Evolutionary conservation across 2,888 invertebrate genomes (phyloP).

Genomic region (Poecilus cupreus): DNA sequence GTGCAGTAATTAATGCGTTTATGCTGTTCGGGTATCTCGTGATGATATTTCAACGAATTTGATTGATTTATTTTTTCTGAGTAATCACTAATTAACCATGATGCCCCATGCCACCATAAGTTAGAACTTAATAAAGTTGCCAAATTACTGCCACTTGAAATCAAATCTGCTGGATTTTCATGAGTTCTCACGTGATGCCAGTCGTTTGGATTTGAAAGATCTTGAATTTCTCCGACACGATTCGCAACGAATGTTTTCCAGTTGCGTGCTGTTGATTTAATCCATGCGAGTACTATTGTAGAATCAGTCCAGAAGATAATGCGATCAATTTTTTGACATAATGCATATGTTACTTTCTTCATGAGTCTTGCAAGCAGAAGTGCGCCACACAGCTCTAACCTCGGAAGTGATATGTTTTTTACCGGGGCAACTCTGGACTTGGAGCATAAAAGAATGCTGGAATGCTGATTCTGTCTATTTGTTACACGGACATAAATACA

Average conservation of each 20-base stretch:
- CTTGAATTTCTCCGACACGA: slow-evolving; percentile 63
- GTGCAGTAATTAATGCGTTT: not conserved
- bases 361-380: slow-evolving; percentile 62
- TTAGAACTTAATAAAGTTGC: not conserved
- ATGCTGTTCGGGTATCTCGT: not conserved
- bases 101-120: slow-evolving; percentile 57
- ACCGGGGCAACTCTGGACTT: slow-evolving; percentile 64
- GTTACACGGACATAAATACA: slow-evolving; percentile 61
- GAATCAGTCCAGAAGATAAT: slow-evolving; percentile 65
- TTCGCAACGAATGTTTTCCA: slow-evolving; percentile 65
- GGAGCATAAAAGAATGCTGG: slow-evolving; percentile 56
- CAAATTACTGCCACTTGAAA: slow-evolving; percentile 52
- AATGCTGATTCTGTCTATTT: slow-evolving; percentile 17
- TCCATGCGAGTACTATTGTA: slow-evolving; percentile 65
- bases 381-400: slow-evolving; percentile 66
- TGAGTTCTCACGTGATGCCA: slow-evolving; percentile 62
- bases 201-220: slow-evolving; percentile 25
- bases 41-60: not conserved
- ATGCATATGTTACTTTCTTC: slow-evolving; percentile 37
- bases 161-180: slow-evolving; percentile 63
- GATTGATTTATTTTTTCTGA: not conserved
- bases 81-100: slow-evolving; percentile 17
- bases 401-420: slow-evolving; percentile 64
- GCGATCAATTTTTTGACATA: slow-evolving; percentile 38
- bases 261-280: slow-evolving; percentile 58